Percentiles rank a stretch among this genome's conserved stretches.
Evolutionary conservation across 2,113 vertebrate genomes (phyloP).

Genomic region (Myotis lucifugus): DNA sequence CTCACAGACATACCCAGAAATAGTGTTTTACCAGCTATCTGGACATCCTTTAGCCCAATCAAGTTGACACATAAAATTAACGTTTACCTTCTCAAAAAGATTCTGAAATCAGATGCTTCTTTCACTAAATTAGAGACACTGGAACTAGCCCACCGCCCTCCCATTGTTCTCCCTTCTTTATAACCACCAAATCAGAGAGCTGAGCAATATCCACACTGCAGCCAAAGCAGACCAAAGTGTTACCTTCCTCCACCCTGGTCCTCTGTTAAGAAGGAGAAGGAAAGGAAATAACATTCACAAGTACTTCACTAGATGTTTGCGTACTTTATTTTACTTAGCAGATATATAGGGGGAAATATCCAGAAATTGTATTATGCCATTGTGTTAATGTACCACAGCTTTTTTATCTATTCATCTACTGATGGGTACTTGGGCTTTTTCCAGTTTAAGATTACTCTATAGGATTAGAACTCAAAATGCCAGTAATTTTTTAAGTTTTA

Average conservation of each 20-base stretch:
- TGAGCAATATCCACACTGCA: background rate
- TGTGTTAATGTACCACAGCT: no score
- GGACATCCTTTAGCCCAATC: background rate
- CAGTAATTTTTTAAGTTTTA: background rate
- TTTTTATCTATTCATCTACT: no score
- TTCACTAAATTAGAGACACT: background rate
- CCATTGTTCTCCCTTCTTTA: background rate
- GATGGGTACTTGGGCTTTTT: no score
- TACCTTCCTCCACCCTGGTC: background rate
- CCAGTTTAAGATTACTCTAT: background rate
- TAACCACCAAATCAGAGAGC: background rate
- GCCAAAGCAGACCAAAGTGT: background rate
- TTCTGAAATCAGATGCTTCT: background rate
- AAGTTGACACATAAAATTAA: background rate
- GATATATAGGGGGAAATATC: background rate
- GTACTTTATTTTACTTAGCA: constrained; percentile 3
- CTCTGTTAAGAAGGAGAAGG: background rate
- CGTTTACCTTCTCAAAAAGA: background rate
- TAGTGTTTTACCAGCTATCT: background rate
- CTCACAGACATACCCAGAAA: background rate
- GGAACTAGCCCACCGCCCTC: background rate
- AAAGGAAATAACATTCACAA: background rate
- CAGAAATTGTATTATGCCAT: background rate
- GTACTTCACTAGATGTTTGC: background rate
- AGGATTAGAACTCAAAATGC: background rate